Evolutionary conservation across 2,113 vertebrate genomes (phyloP).

Genomic region (Copsychus sechellarum): DNA sequence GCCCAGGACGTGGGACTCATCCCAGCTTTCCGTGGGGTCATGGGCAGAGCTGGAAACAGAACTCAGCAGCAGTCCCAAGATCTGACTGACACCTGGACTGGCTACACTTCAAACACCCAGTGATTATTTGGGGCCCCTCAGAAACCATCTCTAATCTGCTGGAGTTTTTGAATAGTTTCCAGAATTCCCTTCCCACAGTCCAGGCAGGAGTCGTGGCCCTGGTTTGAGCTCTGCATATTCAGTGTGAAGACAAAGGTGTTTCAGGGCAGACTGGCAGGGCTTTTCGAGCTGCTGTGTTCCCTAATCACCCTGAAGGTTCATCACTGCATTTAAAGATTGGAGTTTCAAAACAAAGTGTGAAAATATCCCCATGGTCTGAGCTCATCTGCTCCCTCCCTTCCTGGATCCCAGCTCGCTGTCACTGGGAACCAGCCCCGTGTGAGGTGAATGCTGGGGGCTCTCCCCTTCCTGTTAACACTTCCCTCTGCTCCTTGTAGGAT

Average conservation of each 20-base stretch:
- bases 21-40: background rate
- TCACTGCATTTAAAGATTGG: background rate
- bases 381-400: background rate
- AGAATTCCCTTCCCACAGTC: accelerated
- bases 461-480: background rate
- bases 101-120: background rate
- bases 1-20: background rate
- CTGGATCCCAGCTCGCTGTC: accelerated
- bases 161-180: background rate
- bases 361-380: background rate
- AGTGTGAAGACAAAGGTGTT: background rate
- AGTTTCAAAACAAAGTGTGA: background rate
- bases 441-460: background rate
- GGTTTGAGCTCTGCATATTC: background rate
- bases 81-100: background rate
- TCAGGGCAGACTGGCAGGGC: background rate
- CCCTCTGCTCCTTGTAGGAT: background rate
- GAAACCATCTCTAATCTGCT: background rate
- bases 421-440: accelerated
- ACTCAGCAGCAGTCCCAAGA: accelerated
- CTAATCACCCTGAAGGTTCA: background rate
- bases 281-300: background rate
- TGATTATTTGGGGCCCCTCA: background rate
- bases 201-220: background rate
- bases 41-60: background rate